Evolutionary conservation across 2,113 vertebrate genomes (phyloP), one percentile per base, ranked within the genome.

Genomic region (Tenrec ecaudatus): DNA sequence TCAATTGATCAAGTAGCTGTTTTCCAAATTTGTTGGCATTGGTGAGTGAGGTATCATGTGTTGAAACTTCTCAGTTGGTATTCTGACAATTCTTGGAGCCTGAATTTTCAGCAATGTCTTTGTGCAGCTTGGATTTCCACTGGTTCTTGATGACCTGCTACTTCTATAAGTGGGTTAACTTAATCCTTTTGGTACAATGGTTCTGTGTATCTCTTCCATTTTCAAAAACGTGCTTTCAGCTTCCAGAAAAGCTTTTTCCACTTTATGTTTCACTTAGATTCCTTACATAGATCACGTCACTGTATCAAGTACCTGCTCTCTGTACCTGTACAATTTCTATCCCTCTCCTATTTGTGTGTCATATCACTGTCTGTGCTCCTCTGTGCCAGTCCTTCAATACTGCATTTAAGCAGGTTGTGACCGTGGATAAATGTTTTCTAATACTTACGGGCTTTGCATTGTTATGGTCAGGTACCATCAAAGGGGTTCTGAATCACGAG

Each of bases 211-310:
- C 31, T 14, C 66, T 31, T 68, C 66, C 66, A 14, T 68, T 14
- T 68, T 36, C 88, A 27, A 33, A 33, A 79, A 93, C n/a, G 40
- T 88, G 43, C 33, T 95, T 69, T 68, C 69, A 75, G 66, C 25
- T 75, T 40, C 64, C 64, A 31, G 57, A 75, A 17, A 36, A 82
- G 23, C 3, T 14, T 40, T 31, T 78, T 33, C 23, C 73, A 66
- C 80, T 68, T 66, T 58, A 20, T 20, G 64, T 80, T 64, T 76
- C 82, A 76, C 33, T 68, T 78, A 22, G 36, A 82, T 36, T 43
- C 17, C 33, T 93, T 60, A 22, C 6, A 22, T 17, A 58, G 43
- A 84, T 47, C 58, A 25, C 38, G 20, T 84, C 43, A 2, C 88
- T 60, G 16, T 36, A 77, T 2, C 20, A 75, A 31, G 11, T 64